Base-by-base conservation (phyloP, 2,888 invertebrate genomes). In the Hydrotaea diabolus region DNA sequence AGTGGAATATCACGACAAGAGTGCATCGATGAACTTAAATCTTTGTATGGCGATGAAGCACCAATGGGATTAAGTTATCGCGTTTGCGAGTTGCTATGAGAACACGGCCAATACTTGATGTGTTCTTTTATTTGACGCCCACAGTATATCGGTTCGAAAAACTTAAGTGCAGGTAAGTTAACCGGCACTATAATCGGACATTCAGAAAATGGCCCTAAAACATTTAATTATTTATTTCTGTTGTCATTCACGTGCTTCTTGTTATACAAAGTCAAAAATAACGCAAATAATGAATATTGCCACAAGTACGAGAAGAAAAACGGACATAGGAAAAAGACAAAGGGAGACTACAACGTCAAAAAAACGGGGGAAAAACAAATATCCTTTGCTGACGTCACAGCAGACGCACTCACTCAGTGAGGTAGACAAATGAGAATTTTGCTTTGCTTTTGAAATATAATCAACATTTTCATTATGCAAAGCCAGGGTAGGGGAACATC, bases 351-450 rank as follows among this genome's bases (percentile, higher is more conserved):
- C 11, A 2, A 55, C 9, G 13, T 21, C 55, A 39, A 39, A 39
- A 39, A 5, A 55, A 49, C 15, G 8, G 15, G 15, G 8, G 8
- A 15, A 21, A 55, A 5, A 21, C 23, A 21, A 55, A 55, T 55
- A 55, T 55, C 55, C 55, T 55, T 55, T 55, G 55, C 55, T 55
- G 55, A 55, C 55, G 55, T 55, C 55, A 55, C 55, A 55, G 13
- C 53, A 19, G 1, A 19, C 5, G 5, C 53, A n/a, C n/a, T n/a
- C n/a, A n/a, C 2, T 31, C 31, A 17, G 53, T 21, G 21, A 55
- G 23, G 55, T 7, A 49, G 39, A 13, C 13, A n/a, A n/a, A 8
- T 8, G 53, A 7, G 55, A 55, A 21, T 53, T 2, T 21, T 21
- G 53, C 49, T n/a, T 49, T 49, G 49, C n/a, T 7, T 7, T 4